Evolutionary conservation across 2,888 invertebrate species (phyloP).

Genomic region (Athalia rosae): DNA sequence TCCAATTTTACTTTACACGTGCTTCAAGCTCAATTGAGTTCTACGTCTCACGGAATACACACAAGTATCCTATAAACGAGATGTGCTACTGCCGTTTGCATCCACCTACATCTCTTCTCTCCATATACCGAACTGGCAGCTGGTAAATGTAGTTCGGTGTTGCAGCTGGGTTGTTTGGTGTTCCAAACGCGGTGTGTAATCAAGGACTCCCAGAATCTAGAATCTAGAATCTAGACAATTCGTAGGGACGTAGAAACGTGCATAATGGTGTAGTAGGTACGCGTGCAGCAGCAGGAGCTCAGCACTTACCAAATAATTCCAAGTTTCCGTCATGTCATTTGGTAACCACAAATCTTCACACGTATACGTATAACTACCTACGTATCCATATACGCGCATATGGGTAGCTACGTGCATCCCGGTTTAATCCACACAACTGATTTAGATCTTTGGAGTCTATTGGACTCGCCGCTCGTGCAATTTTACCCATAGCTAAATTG

Average conservation of each 20-base stretch:
- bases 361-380: neutral
- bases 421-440: too few relatives aligned
- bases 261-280: neutral
- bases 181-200: constrained; percentile 35
- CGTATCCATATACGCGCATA: neutral
- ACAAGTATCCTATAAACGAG: constrained; percentile 38
- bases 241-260: constrained; percentile 23
- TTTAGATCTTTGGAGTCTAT: too few relatives aligned
- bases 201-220: constrained; percentile 29
- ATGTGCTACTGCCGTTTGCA: constrained; percentile 12
- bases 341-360: constrained; percentile 8
- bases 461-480: too few relatives aligned
- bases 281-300: constrained; percentile 8
- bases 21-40: constrained; percentile 30
- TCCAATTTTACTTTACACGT: constrained; percentile 42
- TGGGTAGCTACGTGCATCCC: too few relatives aligned
- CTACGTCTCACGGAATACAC: constrained; percentile 31
- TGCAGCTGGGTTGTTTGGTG: constrained; percentile 42
- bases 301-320: constrained; percentile 31
- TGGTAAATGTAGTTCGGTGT: constrained; percentile 28
- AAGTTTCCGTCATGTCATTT: constrained; percentile 21
- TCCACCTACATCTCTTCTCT: constrained; percentile 27
- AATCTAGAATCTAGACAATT: constrained; percentile 32
- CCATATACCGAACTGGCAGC: constrained; percentile 33
- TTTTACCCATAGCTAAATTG: too few relatives aligned